Percentiles rank a stretch among this genome's conserved stretches.
Conservation (phyloP, 2,888 invertebrate species). For the Luffia ferchaultella region DNA sequence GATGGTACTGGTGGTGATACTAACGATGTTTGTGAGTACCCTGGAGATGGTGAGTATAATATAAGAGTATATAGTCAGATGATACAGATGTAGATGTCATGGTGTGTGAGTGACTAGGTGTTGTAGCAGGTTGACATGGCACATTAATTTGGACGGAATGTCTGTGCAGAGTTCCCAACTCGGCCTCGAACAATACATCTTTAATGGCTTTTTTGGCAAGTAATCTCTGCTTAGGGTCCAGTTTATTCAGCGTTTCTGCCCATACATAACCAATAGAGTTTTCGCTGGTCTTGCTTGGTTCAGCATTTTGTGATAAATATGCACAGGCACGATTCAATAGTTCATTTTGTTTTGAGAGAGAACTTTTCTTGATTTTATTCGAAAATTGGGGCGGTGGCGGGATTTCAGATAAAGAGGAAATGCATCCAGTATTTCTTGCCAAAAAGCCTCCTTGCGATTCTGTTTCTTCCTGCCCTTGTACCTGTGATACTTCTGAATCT, state of each 20-base stretch:
- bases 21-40: too few species aligned
- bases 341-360: constrained; percentile 7
- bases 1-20: too few species aligned
- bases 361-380: constrained; percentile 8
- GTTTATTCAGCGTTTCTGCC: constrained; percentile 16
- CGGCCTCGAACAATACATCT: too few species aligned
- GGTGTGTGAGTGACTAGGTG: too few species aligned
- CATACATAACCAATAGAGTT: constrained; percentile 10
- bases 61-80: too few species aligned
- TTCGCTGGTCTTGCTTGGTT: constrained; percentile 6
- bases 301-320: constrained; percentile 12
- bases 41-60: too few species aligned
- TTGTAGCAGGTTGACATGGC: too few species aligned
- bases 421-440: constrained; percentile 6
- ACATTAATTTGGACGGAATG: too few species aligned
- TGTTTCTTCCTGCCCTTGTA: constrained; percentile 7
- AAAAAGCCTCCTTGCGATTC: background rate
- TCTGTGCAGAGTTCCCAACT: too few species aligned
- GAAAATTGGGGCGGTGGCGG: constrained; percentile 6
- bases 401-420: constrained; percentile 4
- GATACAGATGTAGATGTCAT: constrained; percentile 7
- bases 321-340: constrained; percentile 10
- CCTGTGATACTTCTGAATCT: too few species aligned
- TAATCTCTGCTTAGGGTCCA: constrained; percentile 17
- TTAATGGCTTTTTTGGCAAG: too few species aligned